Base-by-base conservation (phyloP, 1,140 invertebrate species). In the Zaprionus davidi region DNA sequence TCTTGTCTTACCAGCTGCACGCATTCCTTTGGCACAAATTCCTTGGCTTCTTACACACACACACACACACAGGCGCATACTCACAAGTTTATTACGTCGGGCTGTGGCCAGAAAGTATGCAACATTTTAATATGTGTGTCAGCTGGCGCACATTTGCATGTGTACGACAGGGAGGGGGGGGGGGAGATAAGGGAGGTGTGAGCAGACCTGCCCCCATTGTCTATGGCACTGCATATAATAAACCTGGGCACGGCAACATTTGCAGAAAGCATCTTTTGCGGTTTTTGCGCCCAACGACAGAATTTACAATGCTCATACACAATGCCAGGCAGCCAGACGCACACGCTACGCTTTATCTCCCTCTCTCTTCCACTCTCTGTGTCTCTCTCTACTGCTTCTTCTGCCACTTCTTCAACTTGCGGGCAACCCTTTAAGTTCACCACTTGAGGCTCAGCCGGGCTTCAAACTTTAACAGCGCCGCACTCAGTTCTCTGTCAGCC, bases 81-180 rank as follows among this genome's bases (percentile, higher is more conserved):
- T 56, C 68, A 72, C 74, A 83, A 90, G 84, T 90, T 90, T 90
- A 90, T 88, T 81, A 88, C 78, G 84, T 81, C 83, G 80, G 60
- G 81, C 53, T 53, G 66, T 82, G 80, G 64, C 67, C 64, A 22
- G 60, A 72, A 78, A 88, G 75, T 83, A 76, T 84, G 85, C 84
- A 88, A 88, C 84, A 90, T 90, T 88, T 88, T 88, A 90, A 90
- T 88, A 81, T 90, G 84, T 88, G 66, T 81, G 85, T 71, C 76
- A 78, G 71, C 71, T 71, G 76, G 56, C 60, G 63, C 71, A 63
- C 68, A 71, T 80, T 59, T 60, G 55, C 60, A 55, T 73, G 69
- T 62, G 62, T 62, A 31, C 13, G 41, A 11, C 13, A 20, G 41
- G 41, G 0, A n/a, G 41, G 6, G 38, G 2, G 41, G 17, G 38